Base-by-base conservation (phyloP, 2,888 invertebrate species). In the Macaria liturata region DNA sequence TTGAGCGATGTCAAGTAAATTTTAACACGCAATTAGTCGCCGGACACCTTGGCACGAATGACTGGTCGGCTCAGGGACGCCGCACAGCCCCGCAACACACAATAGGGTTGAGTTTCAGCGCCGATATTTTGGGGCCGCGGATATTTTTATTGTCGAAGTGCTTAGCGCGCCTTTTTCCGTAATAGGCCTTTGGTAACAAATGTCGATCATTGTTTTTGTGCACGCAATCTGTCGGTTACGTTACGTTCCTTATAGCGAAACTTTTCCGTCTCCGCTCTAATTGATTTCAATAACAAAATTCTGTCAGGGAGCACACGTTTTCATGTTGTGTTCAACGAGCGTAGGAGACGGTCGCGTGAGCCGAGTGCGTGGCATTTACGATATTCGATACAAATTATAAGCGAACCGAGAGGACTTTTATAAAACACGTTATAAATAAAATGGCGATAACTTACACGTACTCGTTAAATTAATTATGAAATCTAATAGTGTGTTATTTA, bases 11-110 rank as follows among this genome's bases (percentile, higher is more conserved):
- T 88, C 88, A 86, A 86, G 88, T 88, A 84, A 89, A 88, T 84
- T 89, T 88, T 87, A 87, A 86, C 88, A 88, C 88, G 88, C 87
- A 88, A 90, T 90, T 88, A 86, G 84, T 83, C 78, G 77, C 61
- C 76, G 78, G 83, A 83, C 77, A 82, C 87, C 88, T 90, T 89
- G 89, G 86, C 89, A 87, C 83, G 80, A 78, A 88, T 88, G 75
- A 72, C 74, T 72, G 70, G 72, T 68, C 73, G 73, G 76, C 74
- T 81, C 82, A 83, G 82, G 84, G 84, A 84, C 82, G 65, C 20
- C 20, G 20, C 20, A 20, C 20, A 20, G 20, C 20, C 20, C 20
- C 20, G 20, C 20, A 20, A 20, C 20, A 20, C 20, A 20, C 20
- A 20, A 20, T 20, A 61, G 68, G 65, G 68, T 68, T 66, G 54